phyloP scores from a whole-genome alignment of 53 echinoderm and acorn worm genomes.

The Arbacia lixula region DNA sequence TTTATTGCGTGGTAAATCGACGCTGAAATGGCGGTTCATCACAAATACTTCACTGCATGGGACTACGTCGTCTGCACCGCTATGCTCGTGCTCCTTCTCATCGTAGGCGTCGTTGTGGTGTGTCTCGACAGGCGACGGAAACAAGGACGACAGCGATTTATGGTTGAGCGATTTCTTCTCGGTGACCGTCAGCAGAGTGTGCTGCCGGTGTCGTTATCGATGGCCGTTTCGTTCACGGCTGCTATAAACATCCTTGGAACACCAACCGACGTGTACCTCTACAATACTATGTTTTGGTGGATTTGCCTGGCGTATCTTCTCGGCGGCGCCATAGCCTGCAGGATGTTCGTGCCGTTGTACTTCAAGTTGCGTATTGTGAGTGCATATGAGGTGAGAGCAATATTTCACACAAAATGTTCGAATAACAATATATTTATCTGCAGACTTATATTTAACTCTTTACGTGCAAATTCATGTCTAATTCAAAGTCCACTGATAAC shows the following conservation, averaged over 20 bases:
- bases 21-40: too few relatives aligned
- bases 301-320: conserved; percentile 62
- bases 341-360: conserved; percentile 69
- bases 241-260: conserved; percentile 78
- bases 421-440: too few relatives aligned
- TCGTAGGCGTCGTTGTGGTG: conserved; percentile 67
- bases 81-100: conserved; percentile 48
- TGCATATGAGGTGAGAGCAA: conserved; percentile 77
- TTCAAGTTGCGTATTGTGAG: conserved; percentile 65
- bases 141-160: conserved; percentile 59
- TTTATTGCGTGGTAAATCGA: too few relatives aligned
- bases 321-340: conserved; percentile 27
- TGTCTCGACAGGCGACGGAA: conserved; percentile 46
- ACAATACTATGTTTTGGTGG: conserved; percentile 68
- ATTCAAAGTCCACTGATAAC: too few relatives aligned
- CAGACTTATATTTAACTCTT: too few relatives aligned
- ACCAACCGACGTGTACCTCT: conserved; percentile 70
- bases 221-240: conserved; percentile 72
- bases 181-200: conserved; percentile 68
- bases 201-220: conserved; percentile 66
- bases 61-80: conserved; percentile 71
- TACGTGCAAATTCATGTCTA: too few relatives aligned
- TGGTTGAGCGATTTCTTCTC: conserved; percentile 68
- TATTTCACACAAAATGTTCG: too few relatives aligned
- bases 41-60: conserved; percentile 24